Evolutionary conservation across 2,888 invertebrate species (phyloP).

Genomic region (Podabrus alpinus): DNA sequence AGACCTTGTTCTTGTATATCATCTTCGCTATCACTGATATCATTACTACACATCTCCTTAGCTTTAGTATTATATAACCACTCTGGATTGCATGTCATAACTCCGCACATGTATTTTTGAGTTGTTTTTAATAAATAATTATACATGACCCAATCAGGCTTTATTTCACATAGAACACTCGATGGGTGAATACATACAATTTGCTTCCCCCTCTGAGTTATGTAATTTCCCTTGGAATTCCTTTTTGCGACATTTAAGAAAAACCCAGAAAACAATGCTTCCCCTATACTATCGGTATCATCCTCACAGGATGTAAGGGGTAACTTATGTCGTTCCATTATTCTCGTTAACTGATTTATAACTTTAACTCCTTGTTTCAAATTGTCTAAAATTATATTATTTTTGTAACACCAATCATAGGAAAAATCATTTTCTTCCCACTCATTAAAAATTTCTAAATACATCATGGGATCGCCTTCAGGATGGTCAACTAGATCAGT

Average conservation of each 20-base stretch:
- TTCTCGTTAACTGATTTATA: slow-evolving; percentile 95
- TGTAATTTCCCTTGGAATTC: slow-evolving; percentile 97
- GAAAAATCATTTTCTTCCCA: slow-evolving; percentile 99
- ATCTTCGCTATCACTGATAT: slow-evolving; percentile 99
- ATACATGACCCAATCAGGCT: slow-evolving; percentile 99
- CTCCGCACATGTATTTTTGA: no score
- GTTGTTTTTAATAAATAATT: slow-evolving; percentile 98
- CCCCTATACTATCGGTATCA: slow-evolving; percentile 93
- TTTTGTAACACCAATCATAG: slow-evolving; percentile 99
- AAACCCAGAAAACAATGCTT: slow-evolving; percentile 97
- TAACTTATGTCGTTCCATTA: slow-evolving; percentile 95
- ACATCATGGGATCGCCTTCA: slow-evolving; percentile 96
- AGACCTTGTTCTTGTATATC: slow-evolving; percentile 97
- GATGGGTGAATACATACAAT: slow-evolving; percentile 99
- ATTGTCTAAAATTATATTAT: slow-evolving; percentile 99
- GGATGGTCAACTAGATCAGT: slow-evolving; percentile 98
- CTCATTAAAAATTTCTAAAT: slow-evolving; percentile 96
- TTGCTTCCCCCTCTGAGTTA: slow-evolving; percentile 96
- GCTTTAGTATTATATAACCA: no score
- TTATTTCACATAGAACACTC: slow-evolving; percentile 94
- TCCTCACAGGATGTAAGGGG: slow-evolving; percentile 97
- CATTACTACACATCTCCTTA: slow-evolving; percentile 74
- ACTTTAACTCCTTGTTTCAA: slow-evolving; percentile 63
- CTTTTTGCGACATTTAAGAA: slow-evolving; percentile 99
- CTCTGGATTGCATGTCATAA: no score